Conservation (phyloP, 2,888 invertebrate species). For the Scrobipalpa costella region DNA sequence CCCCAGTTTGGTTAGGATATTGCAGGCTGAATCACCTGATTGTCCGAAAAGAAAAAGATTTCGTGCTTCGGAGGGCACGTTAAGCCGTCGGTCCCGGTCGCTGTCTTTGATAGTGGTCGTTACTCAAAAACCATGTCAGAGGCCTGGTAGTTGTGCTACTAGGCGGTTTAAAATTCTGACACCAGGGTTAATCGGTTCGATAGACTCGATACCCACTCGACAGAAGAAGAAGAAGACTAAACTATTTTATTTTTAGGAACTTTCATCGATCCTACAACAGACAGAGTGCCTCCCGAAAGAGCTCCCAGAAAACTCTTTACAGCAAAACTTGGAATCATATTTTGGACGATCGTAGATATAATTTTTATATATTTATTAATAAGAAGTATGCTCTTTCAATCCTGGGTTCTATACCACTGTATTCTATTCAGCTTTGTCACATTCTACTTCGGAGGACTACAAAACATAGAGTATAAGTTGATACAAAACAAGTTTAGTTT, state of each 20-base stretch:
- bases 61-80: too few relatives aligned
- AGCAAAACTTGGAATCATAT: conserved; percentile 78
- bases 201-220: too few relatives aligned
- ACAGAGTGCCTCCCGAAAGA: conserved; percentile 50
- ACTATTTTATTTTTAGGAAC: conserved; percentile 47
- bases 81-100: too few relatives aligned
- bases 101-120: too few relatives aligned
- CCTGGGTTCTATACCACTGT: conserved; percentile 79
- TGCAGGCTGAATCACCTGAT: too few relatives aligned
- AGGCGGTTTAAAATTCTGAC: too few relatives aligned
- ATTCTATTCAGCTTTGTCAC: conserved; percentile 79
- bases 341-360: conserved; percentile 83
- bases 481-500: conserved; percentile 40
- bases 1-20: too few relatives aligned
- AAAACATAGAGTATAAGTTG: conserved; percentile 80
- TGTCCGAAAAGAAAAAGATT: too few relatives aligned
- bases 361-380: conserved; percentile 70
- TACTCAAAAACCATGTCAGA: too few relatives aligned
- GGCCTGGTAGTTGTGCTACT: too few relatives aligned
- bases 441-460: conserved; percentile 81
- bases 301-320: conserved; percentile 51
- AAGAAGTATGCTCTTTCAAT: conserved; percentile 68
- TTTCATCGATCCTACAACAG: conserved; percentile 58
- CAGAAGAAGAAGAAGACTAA: too few relatives aligned
- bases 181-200: too few relatives aligned